These are phyloP conservation scores for Crotalus helleri DNA, from an alignment of 2,113 vertebrate species.

Conservation along the genomic window DNA sequence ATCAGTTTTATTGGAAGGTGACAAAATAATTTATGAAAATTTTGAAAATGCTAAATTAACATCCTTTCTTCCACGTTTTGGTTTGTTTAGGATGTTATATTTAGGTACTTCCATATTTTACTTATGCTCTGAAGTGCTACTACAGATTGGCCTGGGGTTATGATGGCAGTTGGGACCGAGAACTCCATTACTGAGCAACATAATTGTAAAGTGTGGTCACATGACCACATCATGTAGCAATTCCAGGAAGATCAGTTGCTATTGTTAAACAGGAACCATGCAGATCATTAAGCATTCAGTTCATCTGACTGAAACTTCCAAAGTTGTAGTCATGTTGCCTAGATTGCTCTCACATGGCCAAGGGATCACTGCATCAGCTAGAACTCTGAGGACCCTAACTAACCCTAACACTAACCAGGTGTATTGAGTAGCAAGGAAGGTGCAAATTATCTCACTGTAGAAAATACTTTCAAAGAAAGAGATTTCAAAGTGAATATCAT, in stretches of 20 bases:
- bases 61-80: neutral
- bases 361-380: neutral
- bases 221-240: neutral
- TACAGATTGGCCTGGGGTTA: neutral
- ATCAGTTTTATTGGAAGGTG: neutral
- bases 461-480: neutral
- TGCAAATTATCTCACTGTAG: neutral
- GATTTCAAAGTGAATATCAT: neutral
- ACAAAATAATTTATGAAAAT: neutral
- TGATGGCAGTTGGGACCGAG: neutral
- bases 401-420: neutral
- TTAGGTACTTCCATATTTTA: neutral
- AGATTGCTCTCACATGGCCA: neutral
- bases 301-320: neutral
- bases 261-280: neutral
- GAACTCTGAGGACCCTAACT: neutral
- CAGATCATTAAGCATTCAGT: neutral
- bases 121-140: neutral
- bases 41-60: too few species aligned
- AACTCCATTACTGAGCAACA: neutral
- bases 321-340: neutral
- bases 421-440: neutral
- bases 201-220: neutral
- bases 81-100: neutral
- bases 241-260: neutral